Conservation (phyloP, 1,140 invertebrate genomes). For the Anoplolepis gracilipes region DNA sequence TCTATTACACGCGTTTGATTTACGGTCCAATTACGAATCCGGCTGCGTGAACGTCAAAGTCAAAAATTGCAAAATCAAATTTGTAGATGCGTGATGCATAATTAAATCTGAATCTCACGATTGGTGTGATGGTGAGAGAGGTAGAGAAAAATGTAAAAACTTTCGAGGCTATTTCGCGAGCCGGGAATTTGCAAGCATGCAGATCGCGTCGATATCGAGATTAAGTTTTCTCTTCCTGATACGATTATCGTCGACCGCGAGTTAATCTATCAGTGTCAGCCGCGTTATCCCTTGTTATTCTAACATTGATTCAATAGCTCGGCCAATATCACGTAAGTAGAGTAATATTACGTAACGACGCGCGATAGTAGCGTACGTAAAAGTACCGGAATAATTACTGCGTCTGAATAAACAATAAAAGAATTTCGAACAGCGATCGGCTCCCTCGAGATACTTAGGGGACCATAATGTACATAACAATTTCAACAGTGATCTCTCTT, state of each 20-base stretch:
- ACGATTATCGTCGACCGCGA: conserved; percentile 8
- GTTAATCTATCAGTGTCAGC: conserved; percentile 65
- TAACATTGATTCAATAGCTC: conserved; percentile 55
- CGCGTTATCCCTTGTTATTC: conserved; percentile 32
- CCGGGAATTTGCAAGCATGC: background rate
- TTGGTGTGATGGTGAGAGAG: too few species aligned
- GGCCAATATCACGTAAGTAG: conserved; percentile 45
- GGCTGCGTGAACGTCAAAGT: background rate
- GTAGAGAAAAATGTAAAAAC: background rate
- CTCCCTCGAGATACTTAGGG: conserved; percentile 20
- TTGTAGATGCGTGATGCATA: background rate
- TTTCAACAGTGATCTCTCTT: conserved; percentile 2
- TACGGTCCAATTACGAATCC: background rate
- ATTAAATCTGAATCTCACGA: background rate
- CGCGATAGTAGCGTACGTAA: background rate
- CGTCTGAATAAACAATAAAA: conserved; percentile 36
- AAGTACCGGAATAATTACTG: conserved; percentile 11
- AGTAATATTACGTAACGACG: conserved; percentile 3
- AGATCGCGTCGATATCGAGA: conserved; percentile 16
- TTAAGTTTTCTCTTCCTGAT: conserved; percentile 15
- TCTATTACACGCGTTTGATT: conserved; percentile 7
- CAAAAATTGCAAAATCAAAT: conserved; percentile 4
- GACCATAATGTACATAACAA: conserved; percentile 24
- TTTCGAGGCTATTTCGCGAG: background rate
- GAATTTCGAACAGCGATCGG: background rate